A percentile compares a stretch with the other conserved stretches of the same genome.
Conservation (phyloP, 2,797 vertebrate genomes). For the Labeo calbasu region DNA sequence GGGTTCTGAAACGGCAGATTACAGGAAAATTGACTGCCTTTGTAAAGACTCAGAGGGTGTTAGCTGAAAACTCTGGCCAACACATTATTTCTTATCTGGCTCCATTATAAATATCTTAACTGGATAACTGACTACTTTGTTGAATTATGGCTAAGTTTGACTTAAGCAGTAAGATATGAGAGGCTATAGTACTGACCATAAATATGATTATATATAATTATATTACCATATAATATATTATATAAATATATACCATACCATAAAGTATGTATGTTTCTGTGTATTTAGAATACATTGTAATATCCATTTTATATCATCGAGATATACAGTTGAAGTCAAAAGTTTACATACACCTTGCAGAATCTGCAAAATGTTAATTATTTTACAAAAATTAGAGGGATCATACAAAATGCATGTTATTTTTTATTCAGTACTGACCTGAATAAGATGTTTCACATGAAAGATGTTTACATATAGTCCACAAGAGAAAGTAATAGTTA, state of each 20-base stretch:
- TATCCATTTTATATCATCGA: not conserved
- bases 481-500: too few species aligned
- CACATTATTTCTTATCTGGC: constrained; percentile 20
- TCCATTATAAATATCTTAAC: not conserved
- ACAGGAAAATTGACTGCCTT: constrained; percentile 1
- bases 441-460: too few species aligned
- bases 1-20: constrained; percentile 3
- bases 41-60: constrained; percentile 1
- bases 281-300: not conserved
- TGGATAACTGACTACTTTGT: not conserved
- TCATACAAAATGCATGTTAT: too few species aligned
- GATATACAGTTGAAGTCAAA: too few species aligned
- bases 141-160: constrained; percentile 1
- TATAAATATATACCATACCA: not conserved
- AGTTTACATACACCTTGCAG: too few species aligned
- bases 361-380: too few species aligned
- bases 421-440: too few species aligned
- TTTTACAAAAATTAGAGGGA: too few species aligned
- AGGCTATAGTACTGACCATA: not conserved
- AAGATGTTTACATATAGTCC: too few species aligned
- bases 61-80: not conserved
- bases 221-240: not conserved
- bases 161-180: not conserved
- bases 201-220: not conserved
- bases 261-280: not conserved